These are phyloP conservation scores for Acanthiza pusilla DNA, from an alignment of 2,797 vertebrate species.

Conservation along the genomic window DNA sequence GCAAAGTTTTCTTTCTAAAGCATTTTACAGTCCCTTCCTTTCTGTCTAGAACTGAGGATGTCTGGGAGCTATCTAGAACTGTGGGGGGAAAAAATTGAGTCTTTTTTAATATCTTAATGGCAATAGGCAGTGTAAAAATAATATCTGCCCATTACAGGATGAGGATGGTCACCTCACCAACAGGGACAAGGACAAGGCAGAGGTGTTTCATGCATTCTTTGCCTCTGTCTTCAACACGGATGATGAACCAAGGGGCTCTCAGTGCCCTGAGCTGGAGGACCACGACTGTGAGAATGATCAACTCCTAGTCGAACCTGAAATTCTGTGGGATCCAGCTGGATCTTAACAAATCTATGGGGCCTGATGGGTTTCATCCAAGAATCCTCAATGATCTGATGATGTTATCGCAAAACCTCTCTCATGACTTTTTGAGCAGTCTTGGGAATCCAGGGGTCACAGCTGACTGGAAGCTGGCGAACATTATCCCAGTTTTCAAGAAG, in stretches of 20 bases:
- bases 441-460: not conserved
- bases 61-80: not conserved
- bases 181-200: not conserved
- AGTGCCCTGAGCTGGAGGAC: not conserved
- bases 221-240: not conserved
- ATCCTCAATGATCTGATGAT: not conserved
- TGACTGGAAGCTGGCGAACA: not conserved
- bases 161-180: not conserved
- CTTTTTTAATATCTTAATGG: not conserved
- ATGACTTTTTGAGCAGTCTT: not conserved
- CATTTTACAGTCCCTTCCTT: not conserved
- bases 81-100: not conserved
- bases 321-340: not conserved
- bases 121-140: not conserved
- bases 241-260: accelerated
- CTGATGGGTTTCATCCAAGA: not conserved
- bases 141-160: not conserved
- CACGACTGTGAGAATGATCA: not conserved
- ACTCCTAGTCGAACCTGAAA: not conserved
- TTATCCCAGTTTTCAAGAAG: not conserved
- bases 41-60: not conserved
- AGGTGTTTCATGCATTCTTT: not conserved
- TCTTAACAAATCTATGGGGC: not conserved
- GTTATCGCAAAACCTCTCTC: not conserved
- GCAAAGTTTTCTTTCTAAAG: not conserved